These are phyloP conservation scores for Vireo altiloquus DNA, from an alignment of 2,113 vertebrate species.

Conservation along the genomic window DNA sequence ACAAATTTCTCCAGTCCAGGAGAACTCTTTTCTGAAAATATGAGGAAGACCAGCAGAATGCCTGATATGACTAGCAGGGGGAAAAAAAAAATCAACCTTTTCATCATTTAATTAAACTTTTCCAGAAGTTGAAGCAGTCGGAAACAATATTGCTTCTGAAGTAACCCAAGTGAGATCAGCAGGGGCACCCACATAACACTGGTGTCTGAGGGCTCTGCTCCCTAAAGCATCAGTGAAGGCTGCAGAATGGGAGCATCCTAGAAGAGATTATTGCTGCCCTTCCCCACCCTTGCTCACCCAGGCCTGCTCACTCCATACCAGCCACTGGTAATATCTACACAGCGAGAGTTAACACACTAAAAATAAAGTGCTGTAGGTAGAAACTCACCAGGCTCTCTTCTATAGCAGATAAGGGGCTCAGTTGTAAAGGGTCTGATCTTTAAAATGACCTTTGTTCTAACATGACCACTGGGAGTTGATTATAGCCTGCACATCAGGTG, in stretches of 20 bases:
- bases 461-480: not conserved
- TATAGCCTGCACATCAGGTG: not conserved
- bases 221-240: not conserved
- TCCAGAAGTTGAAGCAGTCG: not conserved
- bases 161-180: not conserved
- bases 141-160: not conserved
- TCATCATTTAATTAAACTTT: not conserved
- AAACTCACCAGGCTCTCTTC: not conserved
- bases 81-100: not conserved
- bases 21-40: not conserved
- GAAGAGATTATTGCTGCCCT: not conserved
- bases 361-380: not conserved
- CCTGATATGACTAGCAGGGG: not conserved
- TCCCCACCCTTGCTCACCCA: not conserved
- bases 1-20: not conserved
- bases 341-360: not conserved
- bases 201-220: not conserved
- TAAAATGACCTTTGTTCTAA: not conserved
- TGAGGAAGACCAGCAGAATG: not conserved
- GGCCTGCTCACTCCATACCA: not conserved
- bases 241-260: not conserved
- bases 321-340: not conserved
- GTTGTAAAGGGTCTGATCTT: not conserved
- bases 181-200: fast-evolving
- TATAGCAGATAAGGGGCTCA: not conserved